Base-by-base conservation (phyloP, 2,888 invertebrate species). In the Phymatocera aterrima region DNA sequence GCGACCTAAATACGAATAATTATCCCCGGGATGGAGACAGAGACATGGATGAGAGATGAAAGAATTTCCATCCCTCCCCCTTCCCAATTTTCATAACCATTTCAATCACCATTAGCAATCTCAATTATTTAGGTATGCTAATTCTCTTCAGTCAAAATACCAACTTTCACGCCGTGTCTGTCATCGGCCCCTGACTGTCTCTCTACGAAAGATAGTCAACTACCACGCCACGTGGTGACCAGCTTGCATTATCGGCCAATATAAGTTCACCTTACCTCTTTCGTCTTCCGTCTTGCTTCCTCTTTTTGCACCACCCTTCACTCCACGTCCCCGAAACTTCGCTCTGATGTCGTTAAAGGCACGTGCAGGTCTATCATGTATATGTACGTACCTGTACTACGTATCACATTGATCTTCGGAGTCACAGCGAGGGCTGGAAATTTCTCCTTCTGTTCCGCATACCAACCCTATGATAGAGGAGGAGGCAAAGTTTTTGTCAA, bases 1-100 rank as follows among this genome's bases (percentile, higher is more conserved):
- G 34, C 51, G 72, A 72, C 72, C 72, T 72, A 21, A 72, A 72
- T 72, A 72, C 51, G 72, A 72, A 43, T 68, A 68, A 68, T 68
- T 46, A 24, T 68, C 15, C 8, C 43, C 10, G 57, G 28, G 15
- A 57, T 28, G 1, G 21, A 68, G 68, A 68, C 46, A 43, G 21
- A 68, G 68, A 68, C 46, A 43, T 24, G 46, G 2, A 18, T 18
- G n/a, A n/a, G n/a, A 28, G 43, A 68, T 46, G 48, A 51, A 51
- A 51, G 34, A 34, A n/a, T 3, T 51, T 34, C 51, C 1, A 18
- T 70, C 21, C 6, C 15, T 24, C 2, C 31, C 31, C 28, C 31
- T 4, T 34, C n/a, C 31, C 28, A 65, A n/a, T 51, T 34, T 10
- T 51, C 8, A 31, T 28, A 46, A 24, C 46, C 2, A 34, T 72